Percentiles rank a stretch among this genome's conserved stretches.
These are phyloP conservation scores for Temnothorax nylanderi DNA, from an alignment of 1,140 invertebrate species.

Conservation along the genomic window DNA sequence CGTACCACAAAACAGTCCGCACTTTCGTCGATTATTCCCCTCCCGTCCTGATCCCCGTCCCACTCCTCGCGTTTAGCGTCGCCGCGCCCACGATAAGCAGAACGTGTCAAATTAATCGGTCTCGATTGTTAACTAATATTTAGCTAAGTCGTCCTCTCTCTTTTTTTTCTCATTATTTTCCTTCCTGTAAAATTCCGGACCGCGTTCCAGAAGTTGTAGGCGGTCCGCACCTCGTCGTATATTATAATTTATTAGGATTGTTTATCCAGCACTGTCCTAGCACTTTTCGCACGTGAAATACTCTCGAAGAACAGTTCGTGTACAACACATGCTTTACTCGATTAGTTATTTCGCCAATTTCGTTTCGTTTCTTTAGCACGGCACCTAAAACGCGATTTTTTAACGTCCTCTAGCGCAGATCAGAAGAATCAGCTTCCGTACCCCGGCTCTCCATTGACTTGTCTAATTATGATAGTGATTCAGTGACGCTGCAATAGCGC, in stretches of 20 bases:
- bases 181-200: constrained; percentile 71
- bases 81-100: constrained; percentile 38
- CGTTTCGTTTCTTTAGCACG: constrained; percentile 3
- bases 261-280: constrained; percentile 72
- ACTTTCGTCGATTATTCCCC: constrained; percentile 22
- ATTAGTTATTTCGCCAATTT: constrained; percentile 70
- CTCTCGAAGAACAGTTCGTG: constrained; percentile 68
- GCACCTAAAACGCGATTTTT: constrained; percentile 45
- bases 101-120: constrained; percentile 63
- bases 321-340: constrained; percentile 67
- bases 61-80: constrained; percentile 36
- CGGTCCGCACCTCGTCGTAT: constrained; percentile 39
- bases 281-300: constrained; percentile 72
- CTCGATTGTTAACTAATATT: constrained; percentile 72
- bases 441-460: constrained; percentile 59
- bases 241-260: constrained; percentile 78
- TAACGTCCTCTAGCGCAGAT: constrained; percentile 36
- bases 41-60: not conserved
- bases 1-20: constrained; percentile 54
- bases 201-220: constrained; percentile 23
- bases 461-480: constrained; percentile 69
- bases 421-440: constrained; percentile 25
- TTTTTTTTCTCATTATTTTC: constrained; percentile 42
- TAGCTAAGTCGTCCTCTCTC: constrained; percentile 39
- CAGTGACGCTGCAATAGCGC: constrained; percentile 61